These are phyloP conservation scores for Pangasius larnaudii DNA, from an alignment of 2,797 vertebrate species.

Conservation along the genomic window DNA sequence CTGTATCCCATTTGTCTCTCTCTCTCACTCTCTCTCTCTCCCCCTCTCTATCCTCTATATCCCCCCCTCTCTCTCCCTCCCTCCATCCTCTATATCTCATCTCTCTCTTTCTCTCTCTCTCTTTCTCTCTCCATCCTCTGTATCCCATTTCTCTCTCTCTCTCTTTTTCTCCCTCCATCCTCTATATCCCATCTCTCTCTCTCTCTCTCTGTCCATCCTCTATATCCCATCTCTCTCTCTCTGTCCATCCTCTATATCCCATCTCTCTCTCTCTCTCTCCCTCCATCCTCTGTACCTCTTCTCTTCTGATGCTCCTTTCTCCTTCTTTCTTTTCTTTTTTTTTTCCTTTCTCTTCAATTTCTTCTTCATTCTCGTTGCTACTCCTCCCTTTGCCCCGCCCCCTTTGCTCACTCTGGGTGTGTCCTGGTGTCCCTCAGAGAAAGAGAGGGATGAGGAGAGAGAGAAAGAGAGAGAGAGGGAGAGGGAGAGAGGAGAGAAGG, in stretches of 20 bases:
- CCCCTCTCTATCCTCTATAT: no score
- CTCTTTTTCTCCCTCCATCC: background rate
- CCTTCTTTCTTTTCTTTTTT: background rate
- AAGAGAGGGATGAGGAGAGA: slow-evolving; percentile 64
- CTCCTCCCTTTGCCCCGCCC: background rate
- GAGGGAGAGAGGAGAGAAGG: slow-evolving; percentile 71
- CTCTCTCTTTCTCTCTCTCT: no score
- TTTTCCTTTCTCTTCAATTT: background rate
- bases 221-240: background rate
- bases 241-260: background rate
- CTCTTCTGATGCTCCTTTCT: background rate
- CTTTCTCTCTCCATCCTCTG: background rate
- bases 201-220: background rate
- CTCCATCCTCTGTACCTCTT: background rate
- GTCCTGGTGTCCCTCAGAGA: slow-evolving; percentile 69
- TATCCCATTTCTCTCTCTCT: background rate
- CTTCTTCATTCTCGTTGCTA: background rate
- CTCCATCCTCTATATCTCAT: no score
- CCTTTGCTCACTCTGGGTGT: slow-evolving; percentile 53
- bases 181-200: background rate
- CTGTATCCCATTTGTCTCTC: no score
- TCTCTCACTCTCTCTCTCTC: background rate
- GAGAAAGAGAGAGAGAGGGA: slow-evolving; percentile 67
- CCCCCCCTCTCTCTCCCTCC: background rate
- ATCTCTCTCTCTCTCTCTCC: background rate